Base-by-base conservation (phyloP, 2,888 invertebrate species). In the Cheiracanthium punctorium region DNA sequence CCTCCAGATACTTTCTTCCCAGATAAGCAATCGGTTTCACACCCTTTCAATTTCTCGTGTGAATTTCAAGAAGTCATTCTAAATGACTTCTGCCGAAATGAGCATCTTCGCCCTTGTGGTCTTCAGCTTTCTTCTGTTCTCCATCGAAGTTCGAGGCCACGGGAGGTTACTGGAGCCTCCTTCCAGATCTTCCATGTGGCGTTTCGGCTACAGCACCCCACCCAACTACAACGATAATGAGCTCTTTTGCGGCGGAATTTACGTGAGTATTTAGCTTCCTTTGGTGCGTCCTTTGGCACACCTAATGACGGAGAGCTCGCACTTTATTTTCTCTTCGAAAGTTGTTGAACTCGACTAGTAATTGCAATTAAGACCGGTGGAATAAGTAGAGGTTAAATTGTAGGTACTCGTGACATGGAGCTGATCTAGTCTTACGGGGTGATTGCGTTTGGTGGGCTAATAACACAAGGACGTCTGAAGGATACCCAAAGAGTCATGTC, bases 201-300 rank as follows among this genome's bases (percentile, higher is more conserved):
- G 93, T 89, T 96, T 95, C 92, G 97, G 96, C 82, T 97, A 97
- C 92, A 75, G 82, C 4, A 90, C 90, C 5, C 89, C 89, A 5
- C 89, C 87, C 1, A 90, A 90, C 74, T 90, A 90, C 80, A 89
- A 90, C 41, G 90, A 90, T 86, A 90, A 89, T 84, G 90, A 90
- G 85, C 80, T 90, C 1, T 90, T 90, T 84, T 90, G 90, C 24
- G 90, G 90, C 0, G 90, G 90, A 52, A 58, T 58, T 58, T 58
- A 58, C 24, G 58, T 58, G 24, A 58, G 58, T 58, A 58, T 58
- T 58, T 58, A 24, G 24, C 4, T 37, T 37, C n/a, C 37, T 37
- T 4, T 37, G 37, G 10, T 7, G 37, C 37, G 37, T 37, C 10
- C 37, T 4, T 37, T 37, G 10, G 10, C 37, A 37, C 37, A 37